Conservation (phyloP, 2,113 vertebrate genomes). For the Cavia aperea region DNA sequence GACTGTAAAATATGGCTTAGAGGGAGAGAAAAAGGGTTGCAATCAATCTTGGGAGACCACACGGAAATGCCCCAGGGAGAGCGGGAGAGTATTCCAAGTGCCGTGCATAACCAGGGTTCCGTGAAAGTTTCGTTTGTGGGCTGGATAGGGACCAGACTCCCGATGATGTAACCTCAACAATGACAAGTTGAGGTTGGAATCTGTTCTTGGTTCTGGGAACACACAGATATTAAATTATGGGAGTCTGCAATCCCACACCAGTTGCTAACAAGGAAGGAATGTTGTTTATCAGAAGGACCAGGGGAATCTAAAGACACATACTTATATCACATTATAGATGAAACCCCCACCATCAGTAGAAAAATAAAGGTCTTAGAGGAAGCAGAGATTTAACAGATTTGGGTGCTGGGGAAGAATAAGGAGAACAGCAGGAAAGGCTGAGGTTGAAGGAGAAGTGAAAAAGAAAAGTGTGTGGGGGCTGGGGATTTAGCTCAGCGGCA, state of each 20-base stretch:
- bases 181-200: neutral
- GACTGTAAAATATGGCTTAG: accelerated
- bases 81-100: accelerated
- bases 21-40: neutral
- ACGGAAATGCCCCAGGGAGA: too few relatives aligned
- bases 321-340: neutral
- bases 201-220: neutral
- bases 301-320: neutral
- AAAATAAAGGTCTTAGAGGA: neutral
- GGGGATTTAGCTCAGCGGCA: too few relatives aligned
- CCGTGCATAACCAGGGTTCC: too few relatives aligned
- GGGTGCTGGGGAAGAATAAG: too few relatives aligned
- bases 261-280: neutral
- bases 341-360: neutral
- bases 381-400: neutral
- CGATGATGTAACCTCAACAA: neutral
- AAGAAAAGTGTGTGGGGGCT: too few relatives aligned
- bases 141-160: accelerated
- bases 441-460: accelerated
- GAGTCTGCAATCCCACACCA: neutral
- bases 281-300: neutral
- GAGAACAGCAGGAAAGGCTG: neutral
- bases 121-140: accelerated
- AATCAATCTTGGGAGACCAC: too few relatives aligned
- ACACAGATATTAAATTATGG: neutral